phyloP scores from a whole-genome alignment of 2,113 vertebrate genomes.

The Micromys minutus region DNA sequence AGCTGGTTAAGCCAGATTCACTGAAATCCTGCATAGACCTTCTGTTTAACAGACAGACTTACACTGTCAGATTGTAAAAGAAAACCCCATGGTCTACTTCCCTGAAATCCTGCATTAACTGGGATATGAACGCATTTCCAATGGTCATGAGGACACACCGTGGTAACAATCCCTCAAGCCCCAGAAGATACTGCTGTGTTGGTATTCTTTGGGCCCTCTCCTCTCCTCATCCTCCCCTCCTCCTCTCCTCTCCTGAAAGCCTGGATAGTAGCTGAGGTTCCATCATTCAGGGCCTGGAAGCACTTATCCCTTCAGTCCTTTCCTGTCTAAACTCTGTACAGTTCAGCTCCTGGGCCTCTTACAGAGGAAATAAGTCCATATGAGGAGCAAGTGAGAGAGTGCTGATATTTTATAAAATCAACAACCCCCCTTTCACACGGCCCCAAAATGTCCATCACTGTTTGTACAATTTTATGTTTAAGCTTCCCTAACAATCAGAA shows the following conservation, averaged over 20 bases:
- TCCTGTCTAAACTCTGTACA: slow-evolving; percentile 42
- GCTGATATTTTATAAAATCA: not conserved
- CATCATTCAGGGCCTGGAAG: slow-evolving; percentile 56
- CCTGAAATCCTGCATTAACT: not conserved
- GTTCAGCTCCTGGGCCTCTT: not conserved
- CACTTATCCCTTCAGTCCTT: slow-evolving; percentile 60
- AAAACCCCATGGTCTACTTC: not conserved
- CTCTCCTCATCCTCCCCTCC: not conserved
- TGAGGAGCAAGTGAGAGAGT: not conserved
- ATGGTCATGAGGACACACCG: not conserved
- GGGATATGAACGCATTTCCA: not conserved
- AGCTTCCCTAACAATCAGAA: not conserved
- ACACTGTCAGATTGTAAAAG: not conserved
- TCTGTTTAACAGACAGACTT: not conserved
- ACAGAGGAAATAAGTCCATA: slow-evolving; percentile 27
- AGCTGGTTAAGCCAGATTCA: not conserved
- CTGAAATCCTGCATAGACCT: not conserved
- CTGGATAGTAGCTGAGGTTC: not conserved
- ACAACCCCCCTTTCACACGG: not conserved
- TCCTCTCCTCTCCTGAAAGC: not conserved
- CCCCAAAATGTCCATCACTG: not conserved
- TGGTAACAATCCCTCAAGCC: not conserved
- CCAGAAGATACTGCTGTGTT: fast-evolving
- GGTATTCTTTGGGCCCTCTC: not conserved
- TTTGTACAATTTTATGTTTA: slow-evolving; percentile 39